Percentiles rank a stretch among this genome's conserved stretches.
These are phyloP conservation scores for Argentina silus DNA, from an alignment of 2,797 vertebrate genomes.

Conservation along the genomic window DNA sequence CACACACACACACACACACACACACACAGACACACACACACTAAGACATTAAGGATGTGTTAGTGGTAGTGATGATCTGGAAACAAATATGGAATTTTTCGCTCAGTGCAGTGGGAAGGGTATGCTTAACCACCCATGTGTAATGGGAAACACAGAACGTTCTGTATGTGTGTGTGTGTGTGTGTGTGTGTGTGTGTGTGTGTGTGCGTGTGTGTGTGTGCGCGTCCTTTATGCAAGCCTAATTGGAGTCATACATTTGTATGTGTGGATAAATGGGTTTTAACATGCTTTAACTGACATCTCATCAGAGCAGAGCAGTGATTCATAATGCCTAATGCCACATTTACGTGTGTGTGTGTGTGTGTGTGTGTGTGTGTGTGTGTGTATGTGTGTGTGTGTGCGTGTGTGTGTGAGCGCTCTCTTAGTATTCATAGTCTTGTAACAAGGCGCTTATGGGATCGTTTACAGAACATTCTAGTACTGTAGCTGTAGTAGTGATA, in stretches of 20 bases:
- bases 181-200: constrained; percentile 3
- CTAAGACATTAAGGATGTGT: too few species aligned
- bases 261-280: not conserved
- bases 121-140: too few species aligned
- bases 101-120: too few species aligned
- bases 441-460: too few species aligned
- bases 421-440: not conserved
- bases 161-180: not conserved
- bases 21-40: too few species aligned
- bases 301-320: not conserved
- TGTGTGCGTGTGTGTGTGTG: too few species aligned
- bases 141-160: not conserved
- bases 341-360: not conserved
- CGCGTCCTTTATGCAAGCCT: not conserved
- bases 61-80: too few species aligned
- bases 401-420: too few species aligned
- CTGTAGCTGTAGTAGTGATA: too few species aligned
- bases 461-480: too few species aligned
- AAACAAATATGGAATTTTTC: too few species aligned
- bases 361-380: constrained; percentile 7
- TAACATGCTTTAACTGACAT: constrained; percentile 3
- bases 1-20: too few species aligned
- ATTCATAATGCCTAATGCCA: not conserved
- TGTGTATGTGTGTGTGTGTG: constrained; percentile 7
- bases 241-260: constrained; percentile 8